Evolutionary conservation across 1,140 invertebrate genomes (phyloP).

Genomic region (Phocides pigmalion): DNA sequence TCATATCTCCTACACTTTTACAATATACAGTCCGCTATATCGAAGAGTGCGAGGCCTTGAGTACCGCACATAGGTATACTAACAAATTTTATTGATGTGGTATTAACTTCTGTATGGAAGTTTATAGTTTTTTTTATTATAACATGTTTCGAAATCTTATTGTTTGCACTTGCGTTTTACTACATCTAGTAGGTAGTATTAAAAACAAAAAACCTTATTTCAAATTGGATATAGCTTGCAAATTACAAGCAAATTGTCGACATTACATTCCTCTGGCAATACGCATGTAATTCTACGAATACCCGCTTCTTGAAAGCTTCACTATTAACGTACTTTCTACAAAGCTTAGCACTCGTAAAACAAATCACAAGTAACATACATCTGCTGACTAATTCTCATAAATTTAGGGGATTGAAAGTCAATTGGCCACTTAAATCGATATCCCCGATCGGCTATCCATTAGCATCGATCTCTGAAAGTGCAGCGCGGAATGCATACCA

Average conservation of each 20-base stretch:
- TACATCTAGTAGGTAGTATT: not conserved
- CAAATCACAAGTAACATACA: slow-evolving; percentile 9
- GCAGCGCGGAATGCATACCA: slow-evolving; percentile 59
- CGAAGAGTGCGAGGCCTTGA: no score
- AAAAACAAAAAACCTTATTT: no score
- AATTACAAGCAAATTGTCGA: no score
- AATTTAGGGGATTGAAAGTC: slow-evolving; percentile 24
- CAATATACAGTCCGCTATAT: no score
- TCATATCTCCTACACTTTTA: no score
- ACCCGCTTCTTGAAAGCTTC: no score
- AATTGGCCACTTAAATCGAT: slow-evolving; percentile 25
- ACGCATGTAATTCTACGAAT: no score
- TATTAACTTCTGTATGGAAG: slow-evolving; percentile 27
- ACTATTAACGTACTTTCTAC: no score
- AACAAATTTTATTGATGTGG: slow-evolving; percentile 35
- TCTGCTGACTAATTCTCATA: slow-evolving; percentile 9
- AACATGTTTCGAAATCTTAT: not conserved
- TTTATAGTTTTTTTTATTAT: slow-evolving; percentile 10
- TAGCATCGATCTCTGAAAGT: slow-evolving; percentile 9
- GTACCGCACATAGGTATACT: no score
- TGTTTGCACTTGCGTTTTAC: slow-evolving; percentile 8
- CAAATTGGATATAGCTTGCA: no score
- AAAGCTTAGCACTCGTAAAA: not conserved
- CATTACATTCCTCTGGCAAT: no score
- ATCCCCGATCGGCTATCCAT: slow-evolving; percentile 22